phyloP scores from a whole-genome alignment of 2,113 vertebrate species.

The Lophochroa leadbeateri region DNA sequence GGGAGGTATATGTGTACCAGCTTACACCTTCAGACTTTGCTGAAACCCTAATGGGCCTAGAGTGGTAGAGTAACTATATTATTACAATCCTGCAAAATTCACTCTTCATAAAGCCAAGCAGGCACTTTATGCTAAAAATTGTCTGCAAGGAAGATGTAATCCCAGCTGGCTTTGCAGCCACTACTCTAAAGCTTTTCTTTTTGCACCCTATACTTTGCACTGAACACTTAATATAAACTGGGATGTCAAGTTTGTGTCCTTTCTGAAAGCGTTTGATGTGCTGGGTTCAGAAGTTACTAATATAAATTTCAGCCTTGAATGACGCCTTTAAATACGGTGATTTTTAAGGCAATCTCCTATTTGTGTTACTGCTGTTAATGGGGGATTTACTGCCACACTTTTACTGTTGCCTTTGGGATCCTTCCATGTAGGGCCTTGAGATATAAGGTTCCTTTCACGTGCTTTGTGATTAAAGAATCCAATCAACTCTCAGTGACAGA shows the following conservation, averaged over 20 bases:
- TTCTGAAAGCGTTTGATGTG: not conserved
- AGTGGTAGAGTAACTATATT: not conserved
- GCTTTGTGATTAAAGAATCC: not conserved
- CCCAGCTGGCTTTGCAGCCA: not conserved
- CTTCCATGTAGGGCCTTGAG: not conserved
- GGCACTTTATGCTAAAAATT: not conserved
- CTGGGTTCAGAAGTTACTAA: not conserved
- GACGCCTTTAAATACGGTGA: not conserved
- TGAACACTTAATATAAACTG: not conserved
- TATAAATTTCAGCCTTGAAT: not conserved
- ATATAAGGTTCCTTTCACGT: not conserved
- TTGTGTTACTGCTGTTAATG: not conserved
- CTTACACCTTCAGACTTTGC: not conserved
- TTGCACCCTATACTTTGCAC: not conserved
- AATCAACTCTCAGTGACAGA: not conserved
- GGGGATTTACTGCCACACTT: not conserved
- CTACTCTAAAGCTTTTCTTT: not conserved
- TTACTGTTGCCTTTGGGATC: not conserved
- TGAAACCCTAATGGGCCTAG: not conserved
- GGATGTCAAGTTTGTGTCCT: not conserved
- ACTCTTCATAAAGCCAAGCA: not conserved
- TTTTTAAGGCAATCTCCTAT: not conserved
- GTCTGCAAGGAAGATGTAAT: not conserved
- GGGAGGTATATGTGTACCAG: not conserved
- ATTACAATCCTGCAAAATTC: not conserved